Percentiles rank a stretch among this genome's conserved stretches.
These are phyloP conservation scores for Lynx canadensis DNA, from an alignment of 2,113 vertebrate genomes.

Conservation along the genomic window DNA sequence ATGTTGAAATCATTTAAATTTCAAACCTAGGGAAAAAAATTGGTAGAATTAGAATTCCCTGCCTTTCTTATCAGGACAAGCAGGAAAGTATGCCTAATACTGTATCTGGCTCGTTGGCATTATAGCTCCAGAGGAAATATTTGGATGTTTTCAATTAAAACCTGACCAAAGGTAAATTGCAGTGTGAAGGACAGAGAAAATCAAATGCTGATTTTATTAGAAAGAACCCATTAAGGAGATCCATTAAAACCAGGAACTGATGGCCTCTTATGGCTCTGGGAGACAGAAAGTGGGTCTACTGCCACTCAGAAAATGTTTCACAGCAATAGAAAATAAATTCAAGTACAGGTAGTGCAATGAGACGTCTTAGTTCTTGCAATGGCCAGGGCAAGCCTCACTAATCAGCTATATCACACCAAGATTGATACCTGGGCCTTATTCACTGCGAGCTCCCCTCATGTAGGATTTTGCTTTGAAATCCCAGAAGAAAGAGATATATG, in stretches of 20 bases:
- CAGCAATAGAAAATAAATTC: not conserved
- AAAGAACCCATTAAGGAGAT: not conserved
- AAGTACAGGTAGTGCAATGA: not conserved
- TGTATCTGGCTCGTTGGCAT: not conserved
- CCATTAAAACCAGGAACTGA: slow-evolving; percentile 15
- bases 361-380: not conserved
- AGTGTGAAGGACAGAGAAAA: slow-evolving; percentile 37
- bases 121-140: slow-evolving; percentile 6
- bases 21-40: not conserved
- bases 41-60: slow-evolving; percentile 3
- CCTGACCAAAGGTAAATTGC: slow-evolving; percentile 45
- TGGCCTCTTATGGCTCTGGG: not conserved
- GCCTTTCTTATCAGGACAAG: slow-evolving; percentile 39
- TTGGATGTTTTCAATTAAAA: slow-evolving; percentile 60
- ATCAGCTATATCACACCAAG: rapidly evolving
- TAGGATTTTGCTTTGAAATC: not conserved
- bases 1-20: slow-evolving; percentile 68
- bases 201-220: slow-evolving; percentile 40
- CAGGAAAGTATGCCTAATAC: not conserved
- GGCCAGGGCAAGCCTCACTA: too few species aligned
- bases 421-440: not conserved
- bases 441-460: too few species aligned
- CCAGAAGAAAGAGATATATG: not conserved
- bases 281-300: slow-evolving; percentile 24
- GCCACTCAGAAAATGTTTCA: not conserved